Conservation (phyloP, 2,888 invertebrate genomes). For the Pachymerium ferrugineum region DNA sequence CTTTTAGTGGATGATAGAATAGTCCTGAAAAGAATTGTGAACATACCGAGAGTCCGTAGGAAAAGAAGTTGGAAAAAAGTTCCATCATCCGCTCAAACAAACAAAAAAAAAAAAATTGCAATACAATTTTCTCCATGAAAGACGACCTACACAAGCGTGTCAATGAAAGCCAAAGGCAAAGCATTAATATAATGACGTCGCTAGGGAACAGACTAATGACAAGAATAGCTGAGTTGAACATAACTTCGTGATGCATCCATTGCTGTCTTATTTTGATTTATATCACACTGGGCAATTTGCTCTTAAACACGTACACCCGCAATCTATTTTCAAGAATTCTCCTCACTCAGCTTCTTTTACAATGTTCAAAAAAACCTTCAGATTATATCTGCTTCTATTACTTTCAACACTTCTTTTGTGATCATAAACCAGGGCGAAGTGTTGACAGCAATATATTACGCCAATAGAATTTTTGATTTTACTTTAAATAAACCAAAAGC, state of each 20-base stretch:
- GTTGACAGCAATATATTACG: slow-evolving; percentile 9
- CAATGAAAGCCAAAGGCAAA: slow-evolving; percentile 11
- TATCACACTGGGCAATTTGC: slow-evolving; percentile 13
- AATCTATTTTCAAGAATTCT: slow-evolving; percentile 23
- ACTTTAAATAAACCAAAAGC: background rate
- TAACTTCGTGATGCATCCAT: slow-evolving; percentile 14
- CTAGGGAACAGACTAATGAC: background rate
- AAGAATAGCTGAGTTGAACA: slow-evolving; percentile 27
- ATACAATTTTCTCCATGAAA: slow-evolving; percentile 25
- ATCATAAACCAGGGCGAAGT: background rate
- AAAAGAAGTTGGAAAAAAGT: slow-evolving; percentile 6
- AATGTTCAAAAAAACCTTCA: background rate
- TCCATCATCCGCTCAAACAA: slow-evolving; percentile 16
- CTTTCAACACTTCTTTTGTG: slow-evolving; percentile 2
- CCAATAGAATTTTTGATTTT: background rate
- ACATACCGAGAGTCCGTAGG: background rate
- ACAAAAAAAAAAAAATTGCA: slow-evolving; percentile 26
- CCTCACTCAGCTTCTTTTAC: slow-evolving; percentile 17
- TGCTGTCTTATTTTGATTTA: slow-evolving; percentile 24
- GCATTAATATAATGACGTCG: slow-evolving; percentile 15
- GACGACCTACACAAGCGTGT: slow-evolving; percentile 27
- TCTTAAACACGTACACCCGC: slow-evolving; percentile 2
- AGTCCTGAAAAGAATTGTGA: background rate
- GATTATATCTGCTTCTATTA: slow-evolving; percentile 27
- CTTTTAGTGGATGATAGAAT: background rate